These are phyloP conservation scores for Augiades crinisus DNA, from an alignment of 2,888 invertebrate genomes.

Conservation along the genomic window DNA sequence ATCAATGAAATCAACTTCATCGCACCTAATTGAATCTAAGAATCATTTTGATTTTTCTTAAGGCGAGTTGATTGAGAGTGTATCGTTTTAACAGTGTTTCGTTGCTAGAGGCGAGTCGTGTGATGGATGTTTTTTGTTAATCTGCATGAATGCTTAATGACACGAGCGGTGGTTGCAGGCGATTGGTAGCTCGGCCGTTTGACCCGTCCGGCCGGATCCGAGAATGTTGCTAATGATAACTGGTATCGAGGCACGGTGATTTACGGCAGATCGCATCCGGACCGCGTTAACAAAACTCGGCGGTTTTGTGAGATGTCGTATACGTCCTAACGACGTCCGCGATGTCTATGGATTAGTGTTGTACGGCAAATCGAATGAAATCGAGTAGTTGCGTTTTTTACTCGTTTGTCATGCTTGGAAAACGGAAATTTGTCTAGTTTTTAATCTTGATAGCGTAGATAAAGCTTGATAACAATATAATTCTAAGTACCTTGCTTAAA, in stretches of 20 bases:
- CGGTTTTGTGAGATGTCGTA: background rate
- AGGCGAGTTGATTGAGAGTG: background rate
- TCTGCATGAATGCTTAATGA: conserved; percentile 20
- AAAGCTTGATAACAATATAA: no score
- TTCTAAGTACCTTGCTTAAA: no score
- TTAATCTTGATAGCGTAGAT: no score
- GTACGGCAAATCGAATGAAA: background rate
- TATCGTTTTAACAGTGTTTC: background rate
- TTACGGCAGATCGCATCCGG: conserved; percentile 23
- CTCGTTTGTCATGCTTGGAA: no score
- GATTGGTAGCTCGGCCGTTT: conserved; percentile 5
- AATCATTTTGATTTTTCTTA: background rate
- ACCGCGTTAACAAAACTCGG: background rate
- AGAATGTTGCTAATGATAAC: conserved; percentile 27
- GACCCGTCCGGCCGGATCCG: conserved; percentile 24
- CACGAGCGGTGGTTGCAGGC: conserved; percentile 1
- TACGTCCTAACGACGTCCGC: background rate
- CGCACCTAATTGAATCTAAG: no score
- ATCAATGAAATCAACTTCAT: no score
- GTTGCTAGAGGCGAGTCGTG: conserved; percentile 3
- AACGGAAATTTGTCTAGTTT: no score
- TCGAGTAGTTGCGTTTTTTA: background rate
- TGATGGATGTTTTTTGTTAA: conserved; percentile 23
- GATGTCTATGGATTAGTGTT: conserved; percentile 4
- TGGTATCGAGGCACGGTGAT: conserved; percentile 26